Evolutionary conservation across 1,140 invertebrate genomes (phyloP), one percentile per base, ranked within the genome.

Genomic region (Euwallacea fornicatus): DNA sequence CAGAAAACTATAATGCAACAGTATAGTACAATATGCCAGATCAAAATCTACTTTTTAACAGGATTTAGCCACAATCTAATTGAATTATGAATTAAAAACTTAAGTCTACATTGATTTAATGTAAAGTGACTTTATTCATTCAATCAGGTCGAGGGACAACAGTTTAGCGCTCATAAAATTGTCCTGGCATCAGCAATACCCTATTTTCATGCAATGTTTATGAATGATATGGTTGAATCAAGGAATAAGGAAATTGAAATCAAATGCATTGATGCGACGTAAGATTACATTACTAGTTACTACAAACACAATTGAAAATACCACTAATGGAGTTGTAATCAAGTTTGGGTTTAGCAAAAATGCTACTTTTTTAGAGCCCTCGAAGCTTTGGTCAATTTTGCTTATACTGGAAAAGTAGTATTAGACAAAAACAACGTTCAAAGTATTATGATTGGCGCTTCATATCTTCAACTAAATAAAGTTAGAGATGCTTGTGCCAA

Each of bases 161-260:
- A 86, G 66, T 95, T 96, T 78, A 88, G 87, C 75, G 93, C 92
- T 11, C 94, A 97, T 83, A 86, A 93, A 72, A 88, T 96, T 72
- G 91, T 97, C 16, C 82, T 97, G 47, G 92, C 93, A 15, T 90
- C 93, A 6, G 93, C 91, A 15, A 93, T 96, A 79, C 94, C 94
- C 9, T 97, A 96, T 81, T 97, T 96, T 81, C 87, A 94, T 83
- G 93, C 91, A 11, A 96, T 97, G 94, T 96, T 97, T 81, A 91
- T 91, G 11, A 89, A 92, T 82, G 92, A 95, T 79, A 94, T 96
- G 92, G 86, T 90, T 0, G 94, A 96, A 82, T 90, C 90, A 73
- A 90, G 91, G 74, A 90, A 93, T 77, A 89, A 88, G 77, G 92
- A 94, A 78, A 93, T 96, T 54, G 89, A 87, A 62, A 89, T 96